These are phyloP conservation scores for Cynaeus angustus DNA, from an alignment of 2,888 invertebrate species.

Conservation along the genomic window DNA sequence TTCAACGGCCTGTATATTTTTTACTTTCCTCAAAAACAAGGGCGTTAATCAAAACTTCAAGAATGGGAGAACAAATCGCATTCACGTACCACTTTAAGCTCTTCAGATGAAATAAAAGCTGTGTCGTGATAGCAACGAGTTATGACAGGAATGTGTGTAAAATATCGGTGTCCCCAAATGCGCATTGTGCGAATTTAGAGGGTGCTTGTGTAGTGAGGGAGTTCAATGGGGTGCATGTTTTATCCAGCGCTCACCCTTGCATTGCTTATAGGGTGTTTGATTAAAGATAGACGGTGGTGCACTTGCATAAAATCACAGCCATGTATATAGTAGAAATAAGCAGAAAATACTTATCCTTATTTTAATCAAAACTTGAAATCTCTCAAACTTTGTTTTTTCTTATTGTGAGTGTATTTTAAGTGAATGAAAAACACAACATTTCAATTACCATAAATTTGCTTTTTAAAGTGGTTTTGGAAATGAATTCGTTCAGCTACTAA, in stretches of 20 bases:
- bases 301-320: slow-evolving; percentile 52
- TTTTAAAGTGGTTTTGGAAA: neutral
- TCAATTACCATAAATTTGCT: slow-evolving; percentile 12
- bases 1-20: slow-evolving; percentile 7
- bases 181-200: slow-evolving; percentile 52
- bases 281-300: slow-evolving; percentile 63
- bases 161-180: slow-evolving; percentile 46
- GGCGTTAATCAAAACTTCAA: slow-evolving; percentile 1
- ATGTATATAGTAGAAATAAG: too few relatives aligned
- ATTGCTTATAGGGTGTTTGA: slow-evolving; percentile 62
- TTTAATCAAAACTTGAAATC: too few relatives aligned
- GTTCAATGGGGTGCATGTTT: slow-evolving; percentile 65
- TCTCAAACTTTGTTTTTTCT: too few relatives aligned
- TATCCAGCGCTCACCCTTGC: slow-evolving; percentile 61
- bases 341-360: too few relatives aligned
- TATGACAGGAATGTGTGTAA: slow-evolving; percentile 47
- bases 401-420: neutral
- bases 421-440: slow-evolving; percentile 12
- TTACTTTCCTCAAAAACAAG: slow-evolving; percentile 7
- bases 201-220: slow-evolving; percentile 55
- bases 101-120: slow-evolving; percentile 11
- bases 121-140: slow-evolving; percentile 32
- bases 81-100: neutral
- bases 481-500: neutral
- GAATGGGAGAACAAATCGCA: neutral